Percentiles rank a stretch among this genome's conserved stretches.
phyloP scores from a whole-genome alignment of 2,888 invertebrate genomes.

The Folsomia candida region DNA sequence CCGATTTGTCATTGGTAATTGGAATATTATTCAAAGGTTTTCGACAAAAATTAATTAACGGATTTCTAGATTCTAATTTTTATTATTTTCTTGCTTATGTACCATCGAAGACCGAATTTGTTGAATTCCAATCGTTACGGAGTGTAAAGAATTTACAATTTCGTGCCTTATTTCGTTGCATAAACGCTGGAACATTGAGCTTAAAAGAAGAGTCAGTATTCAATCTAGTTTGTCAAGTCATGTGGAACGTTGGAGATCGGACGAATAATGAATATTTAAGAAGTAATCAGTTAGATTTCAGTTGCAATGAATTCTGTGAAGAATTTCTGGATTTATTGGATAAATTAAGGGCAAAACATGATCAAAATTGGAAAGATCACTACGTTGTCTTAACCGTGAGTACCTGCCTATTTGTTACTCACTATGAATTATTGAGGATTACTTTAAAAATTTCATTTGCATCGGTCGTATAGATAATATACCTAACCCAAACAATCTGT shows the following conservation, averaged over 20 bases:
- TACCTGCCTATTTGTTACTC: too few relatives aligned
- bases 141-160: constrained; percentile 11
- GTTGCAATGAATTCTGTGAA: background rate
- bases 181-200: constrained; percentile 12
- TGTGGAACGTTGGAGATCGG: background rate
- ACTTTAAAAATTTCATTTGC: too few relatives aligned
- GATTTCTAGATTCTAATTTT: too few relatives aligned
- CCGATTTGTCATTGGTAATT: constrained; percentile 19
- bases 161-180: constrained; percentile 19
- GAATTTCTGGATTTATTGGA: constrained; percentile 21
- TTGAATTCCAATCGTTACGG: constrained; percentile 20
- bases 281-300: constrained; percentile 10
- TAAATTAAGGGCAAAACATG: constrained; percentile 10
- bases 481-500: background rate
- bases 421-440: too few relatives aligned
- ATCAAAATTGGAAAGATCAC: constrained; percentile 29
- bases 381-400: constrained; percentile 19
- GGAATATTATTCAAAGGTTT: too few relatives aligned
- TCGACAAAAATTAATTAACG: too few relatives aligned
- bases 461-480: background rate
- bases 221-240: constrained; percentile 19
- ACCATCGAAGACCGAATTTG: too few relatives aligned
- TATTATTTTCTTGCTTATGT: too few relatives aligned
- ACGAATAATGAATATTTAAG: background rate
- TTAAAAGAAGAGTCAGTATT: constrained; percentile 27